Evolutionary conservation across 2,888 invertebrate genomes (phyloP).

Genomic region (Ichneumoninae sp.): DNA sequence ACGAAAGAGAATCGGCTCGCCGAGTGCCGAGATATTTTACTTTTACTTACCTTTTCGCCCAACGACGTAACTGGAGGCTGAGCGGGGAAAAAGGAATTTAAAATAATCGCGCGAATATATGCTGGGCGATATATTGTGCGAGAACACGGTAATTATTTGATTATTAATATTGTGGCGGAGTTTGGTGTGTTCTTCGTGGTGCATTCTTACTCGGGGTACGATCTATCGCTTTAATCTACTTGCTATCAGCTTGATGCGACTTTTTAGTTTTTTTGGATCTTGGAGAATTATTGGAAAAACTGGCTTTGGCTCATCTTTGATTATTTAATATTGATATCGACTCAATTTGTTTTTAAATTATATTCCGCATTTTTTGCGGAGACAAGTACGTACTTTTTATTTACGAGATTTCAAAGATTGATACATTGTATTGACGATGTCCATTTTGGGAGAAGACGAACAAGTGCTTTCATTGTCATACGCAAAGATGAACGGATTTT

Average conservation of each 20-base stretch:
- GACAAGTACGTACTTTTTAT: neutral
- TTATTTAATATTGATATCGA: too few species aligned
- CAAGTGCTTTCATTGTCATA: neutral
- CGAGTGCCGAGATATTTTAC: conserved; percentile 15
- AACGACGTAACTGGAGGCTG: neutral
- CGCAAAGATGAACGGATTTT: neutral
- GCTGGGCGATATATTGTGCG: neutral
- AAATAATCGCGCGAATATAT: neutral
- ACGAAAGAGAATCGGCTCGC: conserved; percentile 19
- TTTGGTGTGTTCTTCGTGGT: neutral
- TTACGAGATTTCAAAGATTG: neutral
- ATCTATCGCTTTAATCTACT: neutral
- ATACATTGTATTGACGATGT: neutral
- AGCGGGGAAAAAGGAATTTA: neutral
- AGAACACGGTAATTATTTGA: neutral
- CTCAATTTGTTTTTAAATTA: too few species aligned
- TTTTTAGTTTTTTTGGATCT: neutral
- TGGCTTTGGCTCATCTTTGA: neutral
- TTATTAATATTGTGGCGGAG: neutral
- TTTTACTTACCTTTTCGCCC: neutral
- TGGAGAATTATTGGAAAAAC: neutral
- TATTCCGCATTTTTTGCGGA: neutral
- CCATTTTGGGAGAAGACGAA: neutral
- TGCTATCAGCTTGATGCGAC: neutral
- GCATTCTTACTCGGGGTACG: neutral